Evolutionary conservation across 2,797 vertebrate genomes (phyloP), one percentile per base, ranked within the genome.

Genomic region (Pagetopsis macropterus): DNA sequence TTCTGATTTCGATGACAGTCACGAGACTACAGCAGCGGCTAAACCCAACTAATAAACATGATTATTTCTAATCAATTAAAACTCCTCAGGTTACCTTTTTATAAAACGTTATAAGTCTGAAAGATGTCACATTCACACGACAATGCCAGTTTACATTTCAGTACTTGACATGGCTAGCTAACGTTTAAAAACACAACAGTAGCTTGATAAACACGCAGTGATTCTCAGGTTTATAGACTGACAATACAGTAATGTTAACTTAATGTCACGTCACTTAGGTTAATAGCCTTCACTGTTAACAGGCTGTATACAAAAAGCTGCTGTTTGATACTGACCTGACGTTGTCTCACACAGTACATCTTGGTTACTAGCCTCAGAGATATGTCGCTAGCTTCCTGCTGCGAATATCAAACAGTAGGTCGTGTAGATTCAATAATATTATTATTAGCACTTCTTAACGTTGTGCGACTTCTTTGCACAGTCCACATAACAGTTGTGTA

Each of bases 1-100:
- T 91, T 91, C 78, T 45, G 12, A 51, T 33, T 49, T 37, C 70
- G 65, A n/a, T 78, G 61, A 63, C 70, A 81, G 65, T 77, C 79
- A 79, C 65, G 55, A 50, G 45, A 49, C 12, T 52, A 66, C 37
- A 57, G n/a, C 46, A 16, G 23, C 5, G 11, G 52, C 15, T 59
- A n/a, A 60, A 70, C 16, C 7, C 19, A n/a, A 3, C 9, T 3
- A 6, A 49, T 54, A 3, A 13, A 19, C 46, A 33, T 3, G 3
- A 16, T 54, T 2, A 54, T 60, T 37, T 41, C 16, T 13, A 16
- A 15, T 44, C 10, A 5, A 54, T 21, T 52, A 45, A 46, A 46
- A 59, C 3, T 16, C 16, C 1, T 0, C 7, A 3, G 3, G n/a
- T 15, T 54, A 15, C 15, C 3, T 37, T 43, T 37, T 14, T 4